Base-by-base conservation (phyloP, 2,113 vertebrate species). In the Mustelus asterias region DNA sequence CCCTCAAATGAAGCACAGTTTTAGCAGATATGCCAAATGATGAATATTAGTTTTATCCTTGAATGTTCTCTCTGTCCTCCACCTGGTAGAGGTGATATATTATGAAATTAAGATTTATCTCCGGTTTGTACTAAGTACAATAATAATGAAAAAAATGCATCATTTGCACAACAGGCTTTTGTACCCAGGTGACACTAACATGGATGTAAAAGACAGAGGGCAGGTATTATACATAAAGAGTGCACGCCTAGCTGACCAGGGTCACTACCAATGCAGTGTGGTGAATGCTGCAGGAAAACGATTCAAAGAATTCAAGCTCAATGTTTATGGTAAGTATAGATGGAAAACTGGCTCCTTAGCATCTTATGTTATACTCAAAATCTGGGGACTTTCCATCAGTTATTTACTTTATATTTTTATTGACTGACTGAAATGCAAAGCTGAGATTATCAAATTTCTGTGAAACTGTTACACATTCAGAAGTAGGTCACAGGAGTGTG, bases 211-310 rank as follows among this genome's bases (percentile, higher is more conserved):
- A 95, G 97, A 98, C 96, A 97, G 96, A 96, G 98, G 98, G 95
- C 99, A 99, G 97, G 96, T 98, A 96, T 97, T 99, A 94, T 98
- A 96, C 96, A 98, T 99, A 96, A 98, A 97, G 97, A 98, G 96
- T 13, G 97, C 97, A 16, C 98, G 98, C 95, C 98, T 99, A 92
- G 97, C 98, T 93, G 99, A 99, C 97, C 98, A 99, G 97, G 99
- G 98, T 0, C 98, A 97, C 41, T 99, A 99, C 96, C 99, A 99
- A 96, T 99, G 99, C 96, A 97, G 97, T 0, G 99, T 97, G 80
- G 97, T 97, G 60, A 99, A 99, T 94, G 92, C 97, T 63, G 99
- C 99, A 69, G 99, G 99, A 60, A 98, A 98, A 96, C 98, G 98
- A 97, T 97, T 97, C 96, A 99, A 98, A 96, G 98, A 99, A 16